phyloP scores from a whole-genome alignment of 2,797 vertebrate species.

The Sphenodon punctatus region DNA sequence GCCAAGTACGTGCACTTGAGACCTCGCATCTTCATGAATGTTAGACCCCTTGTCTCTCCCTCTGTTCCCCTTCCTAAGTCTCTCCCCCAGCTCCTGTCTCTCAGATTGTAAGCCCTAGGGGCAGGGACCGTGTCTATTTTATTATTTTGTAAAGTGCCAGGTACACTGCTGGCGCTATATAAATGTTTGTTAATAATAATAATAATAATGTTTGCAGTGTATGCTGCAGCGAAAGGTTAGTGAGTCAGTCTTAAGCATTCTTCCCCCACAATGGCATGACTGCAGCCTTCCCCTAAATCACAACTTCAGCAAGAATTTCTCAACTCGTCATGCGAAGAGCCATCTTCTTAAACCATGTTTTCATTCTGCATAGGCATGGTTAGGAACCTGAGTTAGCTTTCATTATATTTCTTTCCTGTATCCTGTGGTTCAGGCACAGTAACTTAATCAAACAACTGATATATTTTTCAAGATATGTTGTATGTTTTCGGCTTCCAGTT shows the following conservation, averaged over 20 bases:
- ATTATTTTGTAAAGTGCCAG: too few species aligned
- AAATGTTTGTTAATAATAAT: too few species aligned
- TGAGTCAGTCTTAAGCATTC: not conserved
- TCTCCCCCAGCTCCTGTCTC: too few species aligned
- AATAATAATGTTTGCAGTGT: not conserved
- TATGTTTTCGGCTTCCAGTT: not conserved
- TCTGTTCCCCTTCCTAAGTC: too few species aligned
- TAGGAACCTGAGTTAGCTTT: not conserved
- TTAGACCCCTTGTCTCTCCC: too few species aligned
- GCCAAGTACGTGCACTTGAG: too few species aligned
- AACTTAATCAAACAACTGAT: not conserved
- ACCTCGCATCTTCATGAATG: too few species aligned
- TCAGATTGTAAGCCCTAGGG: too few species aligned
- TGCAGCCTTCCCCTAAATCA: not conserved
- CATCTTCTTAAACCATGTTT: fast-evolving
- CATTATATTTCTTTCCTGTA: not conserved
- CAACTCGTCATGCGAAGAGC: not conserved
- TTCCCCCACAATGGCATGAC: not conserved
- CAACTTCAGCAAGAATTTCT: not conserved
- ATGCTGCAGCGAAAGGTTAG: not conserved
- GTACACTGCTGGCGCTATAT: too few species aligned
- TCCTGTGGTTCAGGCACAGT: not conserved
- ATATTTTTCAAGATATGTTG: not conserved
- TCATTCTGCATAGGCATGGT: not conserved
- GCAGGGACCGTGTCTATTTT: too few species aligned